These are phyloP conservation scores for Paragorgia papillata DNA, from an alignment of 92 coral and sea anemone genomes.

Conservation along the genomic window DNA sequence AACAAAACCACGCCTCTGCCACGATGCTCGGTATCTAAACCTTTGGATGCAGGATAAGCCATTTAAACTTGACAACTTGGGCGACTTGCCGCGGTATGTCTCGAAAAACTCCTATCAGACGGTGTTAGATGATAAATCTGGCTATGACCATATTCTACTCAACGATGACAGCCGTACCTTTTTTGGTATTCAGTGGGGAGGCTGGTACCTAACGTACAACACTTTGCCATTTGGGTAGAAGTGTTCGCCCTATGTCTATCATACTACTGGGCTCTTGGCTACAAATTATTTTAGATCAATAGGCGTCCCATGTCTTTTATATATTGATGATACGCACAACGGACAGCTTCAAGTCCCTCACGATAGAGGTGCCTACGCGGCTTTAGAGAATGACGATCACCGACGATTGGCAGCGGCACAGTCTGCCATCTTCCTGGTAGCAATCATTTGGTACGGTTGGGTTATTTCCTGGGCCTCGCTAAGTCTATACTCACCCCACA, in stretches of 20 bases:
- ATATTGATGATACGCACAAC: slow-evolving; percentile 7
- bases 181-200: slow-evolving; percentile 17
- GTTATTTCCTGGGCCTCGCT: neutral
- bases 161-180: neutral
- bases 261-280: neutral
- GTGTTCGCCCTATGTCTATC: slow-evolving; percentile 6
- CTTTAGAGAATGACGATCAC: neutral
- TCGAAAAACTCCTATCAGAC: neutral
- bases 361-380: slow-evolving; percentile 5
- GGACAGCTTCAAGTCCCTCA: neutral
- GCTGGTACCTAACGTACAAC: slow-evolving; percentile 1
- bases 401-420: slow-evolving; percentile 29
- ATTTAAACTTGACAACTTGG: slow-evolving; percentile 16
- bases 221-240: slow-evolving; percentile 10
- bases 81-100: slow-evolving; percentile 21
- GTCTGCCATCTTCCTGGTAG: slow-evolving; percentile 17
- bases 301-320: neutral
- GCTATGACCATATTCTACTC: slow-evolving; percentile 4
- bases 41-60: slow-evolving; percentile 24
- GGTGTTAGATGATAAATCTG: slow-evolving; percentile 12
- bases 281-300: neutral
- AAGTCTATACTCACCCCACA: slow-evolving; percentile 16
- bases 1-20: slow-evolving; percentile 39
- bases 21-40: slow-evolving; percentile 4
- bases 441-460: neutral